Evolutionary conservation across 1,140 invertebrate species (phyloP).

Genomic region (Macrostomum lignano): DNA sequence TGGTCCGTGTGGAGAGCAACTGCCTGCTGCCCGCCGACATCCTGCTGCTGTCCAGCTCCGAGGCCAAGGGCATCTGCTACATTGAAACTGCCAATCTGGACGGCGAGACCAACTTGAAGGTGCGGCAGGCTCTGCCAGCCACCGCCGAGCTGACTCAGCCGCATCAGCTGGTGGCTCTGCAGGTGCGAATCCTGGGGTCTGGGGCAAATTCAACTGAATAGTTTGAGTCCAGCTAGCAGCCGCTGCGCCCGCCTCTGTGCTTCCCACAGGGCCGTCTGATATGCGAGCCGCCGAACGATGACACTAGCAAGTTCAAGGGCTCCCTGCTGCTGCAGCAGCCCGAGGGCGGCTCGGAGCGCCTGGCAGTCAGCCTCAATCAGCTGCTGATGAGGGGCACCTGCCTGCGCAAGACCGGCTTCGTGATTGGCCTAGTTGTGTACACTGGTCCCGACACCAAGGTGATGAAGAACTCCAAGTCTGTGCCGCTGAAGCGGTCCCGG

Average conservation of each 20-base stretch:
- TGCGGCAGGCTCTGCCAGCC: conserved; percentile 37
- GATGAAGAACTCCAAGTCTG: conserved; percentile 39
- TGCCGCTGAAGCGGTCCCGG: conserved; percentile 63
- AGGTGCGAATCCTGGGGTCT: too few species aligned
- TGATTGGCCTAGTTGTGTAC: conserved; percentile 46
- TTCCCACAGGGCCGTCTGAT: too few species aligned
- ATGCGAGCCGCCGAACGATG: too few species aligned
- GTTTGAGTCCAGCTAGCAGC: too few species aligned
- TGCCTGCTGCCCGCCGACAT: conserved; percentile 46
- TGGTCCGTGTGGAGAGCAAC: conserved; percentile 46
- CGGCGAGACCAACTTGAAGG: conserved; percentile 30
- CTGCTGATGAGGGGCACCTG: conserved; percentile 9
- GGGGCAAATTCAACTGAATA: too few species aligned
- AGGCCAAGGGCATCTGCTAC: conserved; percentile 23
- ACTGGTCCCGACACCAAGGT: conserved; percentile 88
- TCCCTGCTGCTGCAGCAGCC: too few species aligned
- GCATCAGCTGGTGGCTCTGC: too few species aligned
- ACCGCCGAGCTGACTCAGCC: conserved; percentile 24
- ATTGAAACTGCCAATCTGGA: conserved; percentile 31
- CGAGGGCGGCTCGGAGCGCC: too few species aligned
- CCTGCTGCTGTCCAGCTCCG: conserved; percentile 37
- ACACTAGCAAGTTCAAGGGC: too few species aligned
- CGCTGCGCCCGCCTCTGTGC: too few species aligned
- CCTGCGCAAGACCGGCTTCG: conserved; percentile 10
- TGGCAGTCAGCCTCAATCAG: too few species aligned